Conservation (phyloP, 2,888 invertebrate species). For the Megamerina dolium region DNA sequence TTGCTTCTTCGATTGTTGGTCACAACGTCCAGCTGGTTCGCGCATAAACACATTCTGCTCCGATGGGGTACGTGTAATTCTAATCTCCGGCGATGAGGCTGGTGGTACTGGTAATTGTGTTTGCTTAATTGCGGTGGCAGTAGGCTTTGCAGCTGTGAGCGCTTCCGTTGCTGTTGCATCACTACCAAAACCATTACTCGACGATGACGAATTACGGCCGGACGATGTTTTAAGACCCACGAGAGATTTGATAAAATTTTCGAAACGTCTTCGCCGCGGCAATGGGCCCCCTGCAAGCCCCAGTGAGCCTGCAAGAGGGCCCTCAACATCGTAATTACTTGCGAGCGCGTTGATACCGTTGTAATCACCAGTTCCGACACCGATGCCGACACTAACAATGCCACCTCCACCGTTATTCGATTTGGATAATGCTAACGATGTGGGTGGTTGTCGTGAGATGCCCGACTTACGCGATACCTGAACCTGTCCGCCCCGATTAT, state of each 20-base stretch:
- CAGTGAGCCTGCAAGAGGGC: slow-evolving; percentile 39
- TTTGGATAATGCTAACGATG: slow-evolving; percentile 15
- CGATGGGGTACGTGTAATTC: slow-evolving; percentile 46
- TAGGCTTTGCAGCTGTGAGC: background rate
- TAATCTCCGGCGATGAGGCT: slow-evolving; percentile 47
- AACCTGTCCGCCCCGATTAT: background rate
- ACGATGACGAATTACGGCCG: slow-evolving; percentile 2
- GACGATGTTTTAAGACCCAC: slow-evolving; percentile 43
- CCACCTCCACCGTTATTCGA: slow-evolving; percentile 1
- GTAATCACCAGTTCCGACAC: slow-evolving; percentile 2
- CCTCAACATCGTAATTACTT: slow-evolving; percentile 28
- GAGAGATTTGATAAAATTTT: slow-evolving; percentile 47
- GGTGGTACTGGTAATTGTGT: slow-evolving; percentile 26
- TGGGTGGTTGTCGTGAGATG: slow-evolving; percentile 10
- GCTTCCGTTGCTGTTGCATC: slow-evolving; percentile 4
- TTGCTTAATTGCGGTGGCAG: background rate
- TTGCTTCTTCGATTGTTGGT: slow-evolving; percentile 1
- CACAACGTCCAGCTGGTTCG: slow-evolving; percentile 24
- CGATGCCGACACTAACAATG: slow-evolving; percentile 1
- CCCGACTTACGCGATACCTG: background rate
- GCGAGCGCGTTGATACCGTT: slow-evolving; percentile 16
- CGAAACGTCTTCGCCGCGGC: slow-evolving; percentile 45
- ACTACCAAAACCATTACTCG: slow-evolving; percentile 1
- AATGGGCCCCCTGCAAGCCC: slow-evolving; percentile 41
- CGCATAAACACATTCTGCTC: slow-evolving; percentile 44